Base-by-base conservation (phyloP, 2,888 invertebrate genomes). In the Agriopis aurantiaria region DNA sequence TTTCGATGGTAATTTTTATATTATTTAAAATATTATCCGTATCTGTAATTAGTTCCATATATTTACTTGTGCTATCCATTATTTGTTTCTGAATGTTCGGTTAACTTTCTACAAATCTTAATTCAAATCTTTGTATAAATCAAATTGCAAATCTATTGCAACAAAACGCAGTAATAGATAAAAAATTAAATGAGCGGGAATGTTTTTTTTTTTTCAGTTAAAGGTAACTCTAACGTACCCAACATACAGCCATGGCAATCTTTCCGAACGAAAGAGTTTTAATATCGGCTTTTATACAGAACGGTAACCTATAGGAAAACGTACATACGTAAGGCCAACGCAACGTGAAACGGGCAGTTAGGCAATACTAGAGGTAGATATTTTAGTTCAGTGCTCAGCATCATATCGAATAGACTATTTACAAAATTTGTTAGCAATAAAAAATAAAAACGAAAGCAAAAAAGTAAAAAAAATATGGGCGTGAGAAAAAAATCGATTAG, bases 191-290 rank as follows among this genome's bases (percentile, higher is more conserved):
- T 52, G 3, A 23, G 74, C 65, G 74, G 69, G 65, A 76, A 66
- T 80, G 80, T 79, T 82, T 86, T 86, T 83, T n/a, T 71, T 84
- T 82, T 82, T 82, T 84, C 82, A 83, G 85, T 85, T 84, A 83
- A 33, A 12, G 9, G 78, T 77, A 81, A 82, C 75, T 78, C 33
- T 3, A 33, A 33, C 33, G 33, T 33, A 5, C 78, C 79, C 14
- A 46, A 45, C 84, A 82, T 84, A 83, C 80, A 78, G 81, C 14
- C 40, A 51, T 51, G 14, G 9, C n/a, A 12, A 82, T 80, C 76
- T 76, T 71, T 79, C 76, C 77, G 78, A 76, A 79, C 72, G 65
- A 61, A 61, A 10, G 33, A 33, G 33, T 33, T 33, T 33, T 33
- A 33, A 33, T 33, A 33, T 5, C 33, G 33, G 33, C 5, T 33